Percentiles rank a stretch among this genome's conserved stretches.
Conservation (phyloP, 1,140 invertebrate genomes). For the Drosophila mayri region DNA sequence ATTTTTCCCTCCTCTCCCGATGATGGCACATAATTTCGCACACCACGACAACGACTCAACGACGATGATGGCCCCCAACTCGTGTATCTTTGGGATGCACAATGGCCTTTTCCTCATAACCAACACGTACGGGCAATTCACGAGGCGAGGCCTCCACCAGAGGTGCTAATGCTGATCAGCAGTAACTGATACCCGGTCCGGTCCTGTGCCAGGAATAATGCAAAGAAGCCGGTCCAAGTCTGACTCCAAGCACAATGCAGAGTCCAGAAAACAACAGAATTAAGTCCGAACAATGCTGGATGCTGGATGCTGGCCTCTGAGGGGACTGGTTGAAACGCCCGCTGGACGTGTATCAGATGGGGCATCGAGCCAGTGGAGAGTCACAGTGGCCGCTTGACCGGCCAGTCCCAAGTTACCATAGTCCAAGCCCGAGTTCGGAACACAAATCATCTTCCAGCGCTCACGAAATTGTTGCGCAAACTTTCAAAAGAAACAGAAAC, state of each 20-base stretch:
- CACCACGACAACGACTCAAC: constrained; percentile 24
- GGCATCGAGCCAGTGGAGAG: constrained; percentile 56
- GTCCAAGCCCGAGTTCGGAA: constrained; percentile 54
- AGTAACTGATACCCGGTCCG: constrained; percentile 70
- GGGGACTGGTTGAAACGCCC: constrained; percentile 69
- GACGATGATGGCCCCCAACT: constrained; percentile 39
- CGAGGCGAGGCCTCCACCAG: constrained; percentile 69
- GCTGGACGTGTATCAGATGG: constrained; percentile 82
- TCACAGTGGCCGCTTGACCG: constrained; percentile 20
- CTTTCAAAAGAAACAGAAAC: constrained; percentile 64
- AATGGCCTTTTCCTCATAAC: constrained; percentile 70
- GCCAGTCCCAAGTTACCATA: constrained; percentile 28
- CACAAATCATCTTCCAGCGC: constrained; percentile 83
- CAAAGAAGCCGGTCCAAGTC: constrained; percentile 63
- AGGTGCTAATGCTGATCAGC: constrained; percentile 82
- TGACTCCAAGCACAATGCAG: constrained; percentile 55
- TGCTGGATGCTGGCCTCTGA: constrained; percentile 11
- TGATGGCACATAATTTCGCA: constrained; percentile 72
- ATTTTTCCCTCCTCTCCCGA: constrained; percentile 2
- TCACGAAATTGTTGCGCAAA: constrained; percentile 84
- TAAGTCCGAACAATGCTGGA: constrained; percentile 59
- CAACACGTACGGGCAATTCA: constrained; percentile 80
- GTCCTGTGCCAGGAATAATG: constrained; percentile 64
- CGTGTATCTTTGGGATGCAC: constrained; percentile 50
- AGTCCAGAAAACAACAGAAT: constrained; percentile 61